Base-by-base conservation (phyloP, 1,140 invertebrate species). In the Cyrtorhinus lividipennis region DNA sequence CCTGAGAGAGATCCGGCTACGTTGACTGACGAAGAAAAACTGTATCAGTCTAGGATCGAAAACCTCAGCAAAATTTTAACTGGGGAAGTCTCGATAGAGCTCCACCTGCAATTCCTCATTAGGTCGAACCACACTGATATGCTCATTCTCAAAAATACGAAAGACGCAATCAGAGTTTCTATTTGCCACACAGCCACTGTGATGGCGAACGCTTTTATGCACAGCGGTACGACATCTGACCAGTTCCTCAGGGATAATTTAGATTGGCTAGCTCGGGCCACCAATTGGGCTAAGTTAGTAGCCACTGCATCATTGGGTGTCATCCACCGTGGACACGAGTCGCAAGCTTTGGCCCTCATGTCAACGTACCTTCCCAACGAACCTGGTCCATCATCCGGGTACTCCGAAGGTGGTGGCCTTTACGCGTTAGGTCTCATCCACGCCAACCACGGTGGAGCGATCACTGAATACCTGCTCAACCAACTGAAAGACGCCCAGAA, bases 201-300 rank as follows among this genome's bases (percentile, higher is more conserved):
- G 0, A 96, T 99, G 66, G 92, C 96, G 1, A 99, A 99, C 78
- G 93, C 92, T 2, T 94, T 95, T 68, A 99, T 99, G 96, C 95
- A 99, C 76, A 90, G 90, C 69, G 97, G 96, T 24, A 98, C 95
- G 5, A 95, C 92, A 0, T 88, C 84, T 70, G 92, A 95, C 75
- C 87, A 91, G 71, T 95, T 95, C 75, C 76, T 95, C 20, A 88
- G 95, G 68, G 95, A 99, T 72, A 99, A 99, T 74, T 78, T 99
- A 27, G 96, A 99, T 71, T 99, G 97, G 97, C 75, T 99, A 60
- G 90, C 92, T 0, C 80, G 95, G 63, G 97, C 97, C 0, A 98
- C 95, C 12, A 99, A 99, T 74, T 99, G 96, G 96, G 96, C 96
- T 0, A 99, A 99, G 74, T 80, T 99, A 66, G 96, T 95, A 44